Evolutionary conservation across 2,888 invertebrate genomes (phyloP).

Genomic region (Agrochola circellaris): DNA sequence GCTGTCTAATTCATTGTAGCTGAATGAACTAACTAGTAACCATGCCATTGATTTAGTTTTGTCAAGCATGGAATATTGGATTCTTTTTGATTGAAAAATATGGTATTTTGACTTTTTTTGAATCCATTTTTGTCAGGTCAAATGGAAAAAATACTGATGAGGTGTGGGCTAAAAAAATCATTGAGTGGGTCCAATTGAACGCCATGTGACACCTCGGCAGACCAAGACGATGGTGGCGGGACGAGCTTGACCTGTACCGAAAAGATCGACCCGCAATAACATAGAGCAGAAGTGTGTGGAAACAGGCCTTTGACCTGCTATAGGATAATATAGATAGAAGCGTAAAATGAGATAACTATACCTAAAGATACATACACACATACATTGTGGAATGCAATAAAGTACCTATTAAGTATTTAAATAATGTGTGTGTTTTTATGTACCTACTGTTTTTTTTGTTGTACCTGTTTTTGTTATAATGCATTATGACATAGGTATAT

Average conservation of each 20-base stretch:
- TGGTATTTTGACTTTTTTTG: not conserved
- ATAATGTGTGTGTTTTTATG: too few relatives aligned
- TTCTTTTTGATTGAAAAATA: not conserved
- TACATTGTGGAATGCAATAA: too few relatives aligned
- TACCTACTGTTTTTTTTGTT: too few relatives aligned
- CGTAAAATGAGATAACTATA: not conserved
- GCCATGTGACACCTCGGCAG: not conserved
- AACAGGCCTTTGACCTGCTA: not conserved
- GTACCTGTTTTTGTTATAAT: too few relatives aligned
- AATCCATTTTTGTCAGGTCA: not conserved
- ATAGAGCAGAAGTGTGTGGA: not conserved
- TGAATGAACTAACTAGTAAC: not conserved
- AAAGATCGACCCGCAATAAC: not conserved
- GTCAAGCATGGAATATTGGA: not conserved
- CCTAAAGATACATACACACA: too few relatives aligned
- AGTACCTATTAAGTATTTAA: too few relatives aligned
- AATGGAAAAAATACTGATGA: not conserved
- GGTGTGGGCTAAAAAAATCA: not conserved
- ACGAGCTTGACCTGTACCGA: not conserved
- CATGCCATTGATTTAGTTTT: not conserved
- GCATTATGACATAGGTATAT: too few relatives aligned
- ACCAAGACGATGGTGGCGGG: not conserved
- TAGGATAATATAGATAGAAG: too few relatives aligned
- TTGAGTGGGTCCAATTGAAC: not conserved
- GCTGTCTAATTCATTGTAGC: not conserved